Base-by-base conservation (phyloP, 1,140 invertebrate genomes). In the Lordiphosa clarofinis region DNA sequence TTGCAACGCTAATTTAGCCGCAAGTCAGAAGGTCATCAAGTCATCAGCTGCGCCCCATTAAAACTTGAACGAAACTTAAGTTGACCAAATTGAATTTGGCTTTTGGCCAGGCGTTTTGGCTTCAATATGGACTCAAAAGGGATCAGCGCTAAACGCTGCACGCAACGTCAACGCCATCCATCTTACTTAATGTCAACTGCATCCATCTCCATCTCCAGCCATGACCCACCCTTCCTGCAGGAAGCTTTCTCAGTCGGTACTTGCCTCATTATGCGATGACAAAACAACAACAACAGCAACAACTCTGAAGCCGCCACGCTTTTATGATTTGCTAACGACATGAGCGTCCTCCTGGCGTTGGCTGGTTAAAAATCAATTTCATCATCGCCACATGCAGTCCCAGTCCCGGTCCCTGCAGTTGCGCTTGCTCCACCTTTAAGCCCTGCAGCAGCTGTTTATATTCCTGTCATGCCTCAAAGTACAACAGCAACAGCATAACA, bases 311-410 rank as follows among this genome's bases (percentile, higher is more conserved):
- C 46, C 37, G 69, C 52, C 50, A 73, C 78, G 66, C 63, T 76
- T 82, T 82, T 82, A 82, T 82, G 73, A 82, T 82, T 84, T 82
- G 78, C 78, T 73, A 82, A 82, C 78, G 78, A 82, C 73, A 73
- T 62, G 59, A 76, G 44, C 31, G 36, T 31, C 52, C 40, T 52
- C 49, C 39, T 24, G 21, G 56, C 21, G 50, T 53, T 57, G 49
- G 55, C 73, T 68, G 78, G 73, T 84, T 84, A 84, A 84, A 82
- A 82, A 82, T 81, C 76, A 84, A 82, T 82, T 82, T 42, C 21
- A 24, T 84, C 58, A 63, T 39, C 47, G 56, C 73, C 49, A 64
- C 68, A 72, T 68, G 56, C 76, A 69, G 54, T 57, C 12, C 42
- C n/a, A n/a, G 12, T 31, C 48, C 35, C 21, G 21, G 21, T 24